phyloP scores from a whole-genome alignment of 2,797 vertebrate species.

The Morus bassanus region DNA sequence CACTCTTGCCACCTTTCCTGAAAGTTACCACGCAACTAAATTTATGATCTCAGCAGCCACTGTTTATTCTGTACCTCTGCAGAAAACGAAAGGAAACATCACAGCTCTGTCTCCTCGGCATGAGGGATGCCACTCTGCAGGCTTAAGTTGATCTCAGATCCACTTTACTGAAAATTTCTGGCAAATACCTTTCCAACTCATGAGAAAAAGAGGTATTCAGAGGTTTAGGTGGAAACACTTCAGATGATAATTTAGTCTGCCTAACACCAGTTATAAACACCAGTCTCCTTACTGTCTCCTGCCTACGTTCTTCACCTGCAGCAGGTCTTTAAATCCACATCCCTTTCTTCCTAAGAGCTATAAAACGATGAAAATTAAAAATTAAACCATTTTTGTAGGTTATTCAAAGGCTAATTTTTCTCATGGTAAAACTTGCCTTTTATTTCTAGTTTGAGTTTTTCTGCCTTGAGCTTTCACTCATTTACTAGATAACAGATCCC shows the following conservation, averaged over 20 bases:
- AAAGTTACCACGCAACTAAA: not conserved
- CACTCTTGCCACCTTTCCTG: not conserved
- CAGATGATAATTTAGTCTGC: not conserved
- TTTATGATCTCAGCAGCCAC: not conserved
- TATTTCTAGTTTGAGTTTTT: not conserved
- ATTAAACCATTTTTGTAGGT: not conserved
- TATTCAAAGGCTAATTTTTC: not conserved
- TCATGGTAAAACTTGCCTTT: not conserved
- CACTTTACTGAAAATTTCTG: not conserved
- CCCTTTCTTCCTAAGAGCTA: not conserved
- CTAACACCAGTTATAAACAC: not conserved
- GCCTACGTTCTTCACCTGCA: not conserved
- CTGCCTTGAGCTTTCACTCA: not conserved
- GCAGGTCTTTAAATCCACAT: not conserved
- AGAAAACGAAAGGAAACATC: not conserved
- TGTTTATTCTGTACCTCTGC: not conserved
- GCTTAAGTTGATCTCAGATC: not conserved
- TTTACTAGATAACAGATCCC: not conserved
- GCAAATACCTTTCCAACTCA: not conserved
- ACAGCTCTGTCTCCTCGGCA: not conserved
- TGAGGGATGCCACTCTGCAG: not conserved
- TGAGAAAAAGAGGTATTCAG: not conserved
- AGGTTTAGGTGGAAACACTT: not conserved
- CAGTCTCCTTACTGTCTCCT: not conserved
- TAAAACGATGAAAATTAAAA: not conserved